Evolutionary conservation across 1,140 invertebrate genomes (phyloP).

Genomic region (Phymorhynchus buccinoides): DNA sequence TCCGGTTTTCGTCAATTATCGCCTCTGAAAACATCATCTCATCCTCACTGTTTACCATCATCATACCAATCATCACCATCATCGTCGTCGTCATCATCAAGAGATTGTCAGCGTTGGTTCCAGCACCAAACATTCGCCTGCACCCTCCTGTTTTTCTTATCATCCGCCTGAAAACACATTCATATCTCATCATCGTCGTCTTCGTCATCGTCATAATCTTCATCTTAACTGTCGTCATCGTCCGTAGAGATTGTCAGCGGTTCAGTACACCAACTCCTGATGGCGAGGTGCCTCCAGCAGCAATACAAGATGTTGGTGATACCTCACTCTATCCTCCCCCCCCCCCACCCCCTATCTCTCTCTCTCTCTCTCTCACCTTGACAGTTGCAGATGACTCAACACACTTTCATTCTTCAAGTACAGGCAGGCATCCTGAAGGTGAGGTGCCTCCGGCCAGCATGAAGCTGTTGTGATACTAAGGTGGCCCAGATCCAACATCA

Average conservation of each 20-base stretch:
- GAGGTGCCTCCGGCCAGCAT: conserved; percentile 47
- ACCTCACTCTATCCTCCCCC: too few species aligned
- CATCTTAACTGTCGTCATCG: not conserved
- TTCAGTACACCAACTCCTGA: too few species aligned
- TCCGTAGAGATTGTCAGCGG: too few species aligned
- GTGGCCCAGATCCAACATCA: conserved; percentile 88
- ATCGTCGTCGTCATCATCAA: conserved; percentile 13
- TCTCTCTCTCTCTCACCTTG: conserved; percentile 76
- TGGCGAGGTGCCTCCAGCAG: too few species aligned
- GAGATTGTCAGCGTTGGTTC: not conserved
- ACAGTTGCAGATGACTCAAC: conserved; percentile 85
- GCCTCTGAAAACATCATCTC: conserved; percentile 56
- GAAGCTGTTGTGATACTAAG: conserved; percentile 62
- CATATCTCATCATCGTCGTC: conserved; percentile 18
- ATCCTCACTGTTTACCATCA: not conserved
- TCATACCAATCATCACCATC: not conserved
- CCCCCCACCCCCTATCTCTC: too few species aligned
- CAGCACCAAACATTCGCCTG: not conserved
- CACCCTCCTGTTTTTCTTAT: not conserved
- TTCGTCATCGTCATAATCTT: conserved; percentile 1
- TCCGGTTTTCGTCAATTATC: conserved; percentile 48
- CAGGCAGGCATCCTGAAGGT: conserved; percentile 75
- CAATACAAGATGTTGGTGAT: too few species aligned
- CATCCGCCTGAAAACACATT: not conserved
- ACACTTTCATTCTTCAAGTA: conserved; percentile 82